Evolutionary conservation across 2,113 vertebrate species (phyloP), one percentile per base, ranked within the genome.

Genomic region (Elanoides forficatus): DNA sequence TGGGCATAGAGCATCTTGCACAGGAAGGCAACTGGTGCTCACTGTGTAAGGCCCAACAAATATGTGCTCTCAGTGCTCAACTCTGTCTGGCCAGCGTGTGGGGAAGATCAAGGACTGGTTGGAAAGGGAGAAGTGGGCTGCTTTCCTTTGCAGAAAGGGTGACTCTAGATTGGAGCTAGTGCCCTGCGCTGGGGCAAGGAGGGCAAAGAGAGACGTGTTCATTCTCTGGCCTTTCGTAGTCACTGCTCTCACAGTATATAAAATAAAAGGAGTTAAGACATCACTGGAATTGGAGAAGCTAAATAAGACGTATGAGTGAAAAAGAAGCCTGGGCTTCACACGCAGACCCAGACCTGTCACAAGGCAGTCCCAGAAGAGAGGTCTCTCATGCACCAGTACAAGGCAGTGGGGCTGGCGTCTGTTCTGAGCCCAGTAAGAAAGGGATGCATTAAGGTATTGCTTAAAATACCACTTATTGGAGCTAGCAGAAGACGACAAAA

Each of bases 261-360:
- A 78, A 72, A 58, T 52, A 63, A 45, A 56, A 53, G 36, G 10
- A 82, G 23, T 45, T 72, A 56, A 45, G 36, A 9, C 13, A 42
- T 40, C 40, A 15, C 34, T 73, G 43, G 26, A 65, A 73, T 7
- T 66, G 38, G n/a, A 75, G 53, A 90, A 82, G 26, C 11, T 53
- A 50, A 79, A 74, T 73, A 43, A 7, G 55, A 4, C 11, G 3
- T 19, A 7, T 15, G 6, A 59, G 23, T 52, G 45, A 52, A 59
- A 80, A 52, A 45, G 34, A 67, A 84, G 29, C 56, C 71, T 82
- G 65, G 58, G 52, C 45, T 52, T 82, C 50, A 52, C 36, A 38
- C 0, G 2, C 11, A 82, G 36, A 58, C 29, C 17, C 34, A 58
- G 29, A 71, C 29, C n/a, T 0, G 0, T 15, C 2, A 0, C 19